A percentile compares a stretch with the other conserved stretches of the same genome.
These are phyloP conservation scores for Astur gentilis DNA, from an alignment of 2,113 vertebrate genomes.

Conservation along the genomic window DNA sequence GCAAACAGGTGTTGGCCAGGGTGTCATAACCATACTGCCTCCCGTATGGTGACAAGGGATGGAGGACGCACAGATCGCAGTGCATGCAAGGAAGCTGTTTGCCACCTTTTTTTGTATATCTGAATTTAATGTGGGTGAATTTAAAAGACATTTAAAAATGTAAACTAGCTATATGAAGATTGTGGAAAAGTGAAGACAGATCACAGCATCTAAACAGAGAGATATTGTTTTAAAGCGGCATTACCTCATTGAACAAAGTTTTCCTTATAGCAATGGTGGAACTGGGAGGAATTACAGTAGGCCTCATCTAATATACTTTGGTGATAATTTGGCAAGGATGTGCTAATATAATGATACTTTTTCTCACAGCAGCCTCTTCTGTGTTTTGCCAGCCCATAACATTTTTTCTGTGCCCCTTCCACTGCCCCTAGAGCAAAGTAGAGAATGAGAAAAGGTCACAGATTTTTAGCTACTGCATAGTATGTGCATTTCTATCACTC, in stretches of 20 bases:
- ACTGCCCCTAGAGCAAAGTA: background rate
- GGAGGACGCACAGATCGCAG: background rate
- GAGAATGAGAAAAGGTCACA: background rate
- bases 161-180: background rate
- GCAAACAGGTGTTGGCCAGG: background rate
- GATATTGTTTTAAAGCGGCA: background rate
- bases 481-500: background rate
- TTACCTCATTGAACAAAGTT: accelerated
- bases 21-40: background rate
- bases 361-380: background rate
- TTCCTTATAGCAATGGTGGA: background rate
- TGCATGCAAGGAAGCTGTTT: background rate
- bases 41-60: background rate
- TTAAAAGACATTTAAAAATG: background rate
- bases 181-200: background rate
- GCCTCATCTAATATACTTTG: background rate
- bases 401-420: background rate
- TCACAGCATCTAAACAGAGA: background rate
- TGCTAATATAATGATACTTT: background rate
- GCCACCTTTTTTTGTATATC: background rate
- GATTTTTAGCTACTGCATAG: background rate
- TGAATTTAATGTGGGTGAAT: background rate
- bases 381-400: background rate
- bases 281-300: background rate
- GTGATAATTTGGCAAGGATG: background rate